Evolutionary conservation across 2,888 invertebrate genomes (phyloP), one percentile per base, ranked within the genome.

Genomic region (Conchocele bisecta): DNA sequence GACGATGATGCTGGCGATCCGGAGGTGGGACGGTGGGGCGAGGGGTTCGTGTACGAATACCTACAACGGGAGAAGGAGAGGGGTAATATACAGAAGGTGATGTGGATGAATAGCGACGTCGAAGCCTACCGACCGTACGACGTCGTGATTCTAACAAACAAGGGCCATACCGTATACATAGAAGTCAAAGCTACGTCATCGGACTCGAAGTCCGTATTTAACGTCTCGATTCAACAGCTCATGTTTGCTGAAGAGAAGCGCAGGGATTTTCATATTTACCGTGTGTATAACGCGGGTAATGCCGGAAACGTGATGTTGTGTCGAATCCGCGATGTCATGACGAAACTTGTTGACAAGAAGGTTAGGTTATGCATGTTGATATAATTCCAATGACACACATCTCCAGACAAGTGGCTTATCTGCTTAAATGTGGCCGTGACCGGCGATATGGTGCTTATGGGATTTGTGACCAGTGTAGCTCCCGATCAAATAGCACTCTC

Each of bases 11-110:
- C 77, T 5, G 73, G n/a, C n/a, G n/a, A n/a, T n/a, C n/a, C n/a
- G n/a, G n/a, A n/a, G 24, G 75, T 89, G 4, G 90, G 88, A 1
- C 80, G 81, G 7, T 88, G 87, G 87, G 90, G 90, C 9, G 90
- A 90, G 65, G 48, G 31, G 3, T 75, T 89, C 5, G 89, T 90
- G 13, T 78, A 82, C 33, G 74, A 86, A 37, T 89, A 87, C 65
- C 79, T 90, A 6, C 60, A 78, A 22, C 67, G 78, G 39, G 82
- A 85, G 77, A 78, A 80, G 56, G 71, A 70, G 0, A 28, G 54
- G 1, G 72, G 84, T 33, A 74, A 74, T 22, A 85, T 87, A 2
- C 22, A 70, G 9, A 78, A 78, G 26, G 82, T 88, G 9, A 57
- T 54, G 9, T 89, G 89, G 89, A 66, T 76, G 33, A 89, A 89